Percentiles rank a stretch among this genome's conserved stretches.
Evolutionary conservation across 2,888 invertebrate genomes (phyloP).

Genomic region (Spilarctia lutea): DNA sequence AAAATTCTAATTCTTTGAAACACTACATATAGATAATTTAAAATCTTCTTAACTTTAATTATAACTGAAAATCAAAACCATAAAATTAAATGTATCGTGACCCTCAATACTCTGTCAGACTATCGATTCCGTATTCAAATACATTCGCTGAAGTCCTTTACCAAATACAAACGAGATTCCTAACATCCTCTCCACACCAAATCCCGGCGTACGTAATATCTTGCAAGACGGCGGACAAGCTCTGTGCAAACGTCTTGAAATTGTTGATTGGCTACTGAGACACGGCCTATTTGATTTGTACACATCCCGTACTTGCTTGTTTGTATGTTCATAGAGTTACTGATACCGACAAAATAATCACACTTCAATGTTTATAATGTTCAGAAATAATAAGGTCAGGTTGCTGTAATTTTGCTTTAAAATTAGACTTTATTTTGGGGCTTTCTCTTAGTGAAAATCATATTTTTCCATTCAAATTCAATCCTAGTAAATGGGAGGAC

Average conservation of each 20-base stretch:
- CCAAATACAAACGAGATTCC: constrained; percentile 46
- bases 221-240: constrained; percentile 53
- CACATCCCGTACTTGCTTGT: constrained; percentile 65
- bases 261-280: constrained; percentile 80
- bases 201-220: constrained; percentile 41
- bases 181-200: constrained; percentile 34
- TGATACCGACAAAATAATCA: constrained; percentile 31
- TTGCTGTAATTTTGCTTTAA: not conserved
- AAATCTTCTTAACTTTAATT: not conserved
- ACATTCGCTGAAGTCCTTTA: constrained; percentile 18
- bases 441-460: no score
- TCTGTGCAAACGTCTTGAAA: constrained; percentile 79
- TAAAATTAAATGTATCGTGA: not conserved
- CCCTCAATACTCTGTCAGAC: not conserved
- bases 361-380: no score
- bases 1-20: no score
- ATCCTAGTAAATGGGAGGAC: no score
- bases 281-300: constrained; percentile 81
- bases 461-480: no score
- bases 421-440: no score
- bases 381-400: not conserved
- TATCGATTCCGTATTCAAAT: constrained; percentile 16
- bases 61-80: not conserved
- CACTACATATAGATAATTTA: no score
- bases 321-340: constrained; percentile 59